phyloP scores from a whole-genome alignment of 2,113 vertebrate genomes.

The Budorcas taxicolor region DNA sequence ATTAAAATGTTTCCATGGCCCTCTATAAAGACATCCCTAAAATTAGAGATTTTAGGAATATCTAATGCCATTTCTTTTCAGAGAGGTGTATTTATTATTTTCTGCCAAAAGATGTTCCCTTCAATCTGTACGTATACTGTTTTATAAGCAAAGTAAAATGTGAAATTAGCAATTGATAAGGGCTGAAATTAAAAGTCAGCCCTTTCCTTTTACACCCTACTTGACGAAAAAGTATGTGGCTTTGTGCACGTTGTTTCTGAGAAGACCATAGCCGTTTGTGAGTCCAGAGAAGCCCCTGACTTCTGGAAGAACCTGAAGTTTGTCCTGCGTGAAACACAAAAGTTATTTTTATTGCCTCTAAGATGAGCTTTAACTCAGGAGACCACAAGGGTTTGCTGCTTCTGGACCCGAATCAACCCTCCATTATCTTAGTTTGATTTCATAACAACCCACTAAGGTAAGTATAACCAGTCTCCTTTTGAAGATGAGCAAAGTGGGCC shows the following conservation, averaged over 20 bases:
- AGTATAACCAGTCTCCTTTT: neutral
- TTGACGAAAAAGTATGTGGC: neutral
- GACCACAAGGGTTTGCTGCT: neutral
- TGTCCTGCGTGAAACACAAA: neutral
- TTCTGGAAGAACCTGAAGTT: neutral
- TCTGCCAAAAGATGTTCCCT: neutral
- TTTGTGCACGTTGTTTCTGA: neutral
- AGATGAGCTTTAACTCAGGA: neutral
- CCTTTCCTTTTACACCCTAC: neutral
- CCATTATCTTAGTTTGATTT: neutral
- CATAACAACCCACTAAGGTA: neutral
- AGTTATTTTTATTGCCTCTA: neutral
- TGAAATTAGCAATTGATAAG: neutral
- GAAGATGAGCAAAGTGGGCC: neutral
- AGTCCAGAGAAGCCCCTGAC: neutral
- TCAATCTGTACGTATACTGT: neutral
- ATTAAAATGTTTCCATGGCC: neutral
- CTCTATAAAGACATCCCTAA: neutral
- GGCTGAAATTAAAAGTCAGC: neutral
- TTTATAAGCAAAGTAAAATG: neutral
- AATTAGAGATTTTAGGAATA: neutral
- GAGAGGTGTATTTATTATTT: neutral
- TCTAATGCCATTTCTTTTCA: neutral
- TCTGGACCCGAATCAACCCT: neutral
- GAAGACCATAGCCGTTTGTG: neutral